These are phyloP conservation scores for Chrysolina americana DNA, from an alignment of 2,888 invertebrate species.

Conservation along the genomic window DNA sequence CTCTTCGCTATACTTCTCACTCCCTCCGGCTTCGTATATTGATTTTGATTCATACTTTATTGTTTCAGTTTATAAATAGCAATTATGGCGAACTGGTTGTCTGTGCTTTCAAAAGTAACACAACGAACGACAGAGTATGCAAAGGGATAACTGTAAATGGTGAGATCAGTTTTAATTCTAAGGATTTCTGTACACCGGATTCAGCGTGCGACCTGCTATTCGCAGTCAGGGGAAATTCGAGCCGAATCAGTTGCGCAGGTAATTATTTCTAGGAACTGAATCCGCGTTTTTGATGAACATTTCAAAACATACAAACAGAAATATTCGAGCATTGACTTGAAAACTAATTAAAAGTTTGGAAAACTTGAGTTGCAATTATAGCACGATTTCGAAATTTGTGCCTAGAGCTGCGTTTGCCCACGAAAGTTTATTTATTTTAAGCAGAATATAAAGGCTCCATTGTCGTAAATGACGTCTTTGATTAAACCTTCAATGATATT, in stretches of 20 bases:
- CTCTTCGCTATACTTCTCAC: background rate
- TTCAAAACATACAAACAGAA: background rate
- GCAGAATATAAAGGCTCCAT: too few relatives aligned
- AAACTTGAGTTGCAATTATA: too few relatives aligned
- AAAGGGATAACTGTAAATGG: conserved; percentile 70
- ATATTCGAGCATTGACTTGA: too few relatives aligned
- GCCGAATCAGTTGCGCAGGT: conserved; percentile 76
- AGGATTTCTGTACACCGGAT: conserved; percentile 71
- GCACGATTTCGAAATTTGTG: too few relatives aligned
- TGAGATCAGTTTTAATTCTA: conserved; percentile 70
- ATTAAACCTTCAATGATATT: too few relatives aligned
- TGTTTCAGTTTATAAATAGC: conserved; percentile 65
- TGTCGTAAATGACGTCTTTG: too few relatives aligned
- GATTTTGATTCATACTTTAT: conserved; percentile 23
- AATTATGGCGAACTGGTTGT: conserved; percentile 64
- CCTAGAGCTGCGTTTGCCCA: too few relatives aligned
- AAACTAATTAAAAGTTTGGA: too few relatives aligned
- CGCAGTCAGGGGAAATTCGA: conserved; percentile 70
- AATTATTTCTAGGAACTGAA: conserved; percentile 45
- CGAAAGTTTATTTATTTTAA: too few relatives aligned
- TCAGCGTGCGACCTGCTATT: conserved; percentile 69
- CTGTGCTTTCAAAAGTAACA: conserved; percentile 58
- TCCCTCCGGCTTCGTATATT: background rate
- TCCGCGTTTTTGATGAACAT: conserved; percentile 2
- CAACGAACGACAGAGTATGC: conserved; percentile 67